These are phyloP conservation scores for Cyclura pinguis DNA, from an alignment of 2,797 vertebrate species.

Conservation along the genomic window DNA sequence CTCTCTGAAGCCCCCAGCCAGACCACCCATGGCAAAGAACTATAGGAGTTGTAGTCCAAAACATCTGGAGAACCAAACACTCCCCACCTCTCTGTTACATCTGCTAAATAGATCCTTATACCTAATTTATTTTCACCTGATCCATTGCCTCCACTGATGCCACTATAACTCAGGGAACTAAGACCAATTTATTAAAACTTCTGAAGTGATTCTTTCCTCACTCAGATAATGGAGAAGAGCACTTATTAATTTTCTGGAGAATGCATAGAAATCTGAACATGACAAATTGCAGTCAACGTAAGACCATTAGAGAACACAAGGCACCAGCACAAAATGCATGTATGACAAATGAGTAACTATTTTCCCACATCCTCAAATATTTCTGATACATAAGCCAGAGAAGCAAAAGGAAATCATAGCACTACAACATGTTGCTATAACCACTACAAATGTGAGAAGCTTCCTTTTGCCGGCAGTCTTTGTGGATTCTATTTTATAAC, in stretches of 20 bases:
- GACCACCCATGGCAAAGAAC: no score
- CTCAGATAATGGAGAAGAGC: neutral
- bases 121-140: neutral
- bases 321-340: neutral
- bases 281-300: constrained; percentile 19
- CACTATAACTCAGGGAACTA: neutral
- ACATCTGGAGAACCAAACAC: no score
- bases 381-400: neutral
- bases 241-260: constrained; percentile 14
- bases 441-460: neutral
- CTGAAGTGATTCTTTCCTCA: neutral
- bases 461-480: neutral
- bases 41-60: no score
- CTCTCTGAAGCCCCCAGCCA: no score
- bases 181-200: neutral
- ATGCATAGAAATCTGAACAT: neutral
- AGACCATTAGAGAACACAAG: constrained; percentile 21
- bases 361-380: constrained; percentile 13
- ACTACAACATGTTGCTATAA: neutral
- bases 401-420: neutral
- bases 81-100: no score
- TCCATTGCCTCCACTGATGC: neutral
- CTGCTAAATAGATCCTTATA: neutral
- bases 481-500: neutral
- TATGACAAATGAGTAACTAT: constrained; percentile 33